Base-by-base conservation (phyloP, 2,888 invertebrate genomes). In the Acanthococcus lagerstroemiae region DNA sequence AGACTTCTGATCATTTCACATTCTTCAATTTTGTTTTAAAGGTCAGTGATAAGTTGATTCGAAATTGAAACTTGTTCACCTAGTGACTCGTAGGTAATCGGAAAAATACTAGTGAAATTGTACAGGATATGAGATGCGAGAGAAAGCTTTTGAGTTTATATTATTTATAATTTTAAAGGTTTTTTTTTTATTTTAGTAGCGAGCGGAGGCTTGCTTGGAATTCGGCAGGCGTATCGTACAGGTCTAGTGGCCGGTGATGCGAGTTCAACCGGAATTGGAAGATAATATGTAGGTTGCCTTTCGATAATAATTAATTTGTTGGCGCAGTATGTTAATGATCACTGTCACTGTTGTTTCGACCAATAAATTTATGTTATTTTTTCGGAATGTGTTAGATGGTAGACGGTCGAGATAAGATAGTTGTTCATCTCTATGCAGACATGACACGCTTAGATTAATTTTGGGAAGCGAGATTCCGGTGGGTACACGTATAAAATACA, bases 61-160 rank as follows among this genome's bases (percentile, higher is more conserved):
- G 63, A 63, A 63, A 63, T 54, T 63, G 63, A 63, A 63, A 63
- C 63, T 63, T 54, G 63, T 63, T 63, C 54, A 54, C 63, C 63
- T 63, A 63, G 50, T 52, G 50, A 63, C 63, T 63, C 24, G 44
- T 52, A 63, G 54, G 37, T 37, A 37, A 52, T 52, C 26, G 61
- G 63, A 63, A 63, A 63, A 63, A 63, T 52, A 63, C 63, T 37
- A 63, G 63, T 63, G 63, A 63, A 63, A 63, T 54, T 52, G 50
- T 63, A 21, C 50, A 63, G 52, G 52, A 63, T 63, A 63, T 63
- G 24, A 48, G 54, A 63, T 63, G 24, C 5, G 52, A 63, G 63
- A 63, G 63, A 63, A 63, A 63, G 63, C 63, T 52, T 52, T 37
- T 37, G 37, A 37, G n/a, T 37, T 37, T 37, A 15, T 37, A 37